Percentiles rank a stretch among this genome's conserved stretches.
phyloP scores from a whole-genome alignment of 2,797 vertebrate species.

The Argentina silus region DNA sequence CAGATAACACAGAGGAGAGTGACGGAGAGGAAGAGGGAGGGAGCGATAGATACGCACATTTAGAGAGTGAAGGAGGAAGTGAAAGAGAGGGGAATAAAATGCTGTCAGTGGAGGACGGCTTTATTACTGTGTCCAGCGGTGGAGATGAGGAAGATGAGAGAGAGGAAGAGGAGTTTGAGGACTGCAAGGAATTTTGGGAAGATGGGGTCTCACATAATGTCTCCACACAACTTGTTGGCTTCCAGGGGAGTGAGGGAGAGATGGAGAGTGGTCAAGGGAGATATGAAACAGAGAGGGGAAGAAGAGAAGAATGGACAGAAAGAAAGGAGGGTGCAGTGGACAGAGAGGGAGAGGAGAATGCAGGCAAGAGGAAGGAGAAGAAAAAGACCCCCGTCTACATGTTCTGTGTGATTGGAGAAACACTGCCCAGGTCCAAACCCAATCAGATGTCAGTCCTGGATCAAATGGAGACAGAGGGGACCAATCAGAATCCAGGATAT shows the following conservation, averaged over 20 bases:
- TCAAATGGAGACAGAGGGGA: conserved; percentile 37
- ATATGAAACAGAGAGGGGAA: conserved; percentile 21
- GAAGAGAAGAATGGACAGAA: conserved; percentile 7
- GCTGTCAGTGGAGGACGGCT: conserved; percentile 67
- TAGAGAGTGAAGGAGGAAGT: conserved; percentile 64
- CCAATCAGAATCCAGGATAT: conserved; percentile 22
- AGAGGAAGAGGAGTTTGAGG: conserved; percentile 69
- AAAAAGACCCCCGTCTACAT: conserved; percentile 55
- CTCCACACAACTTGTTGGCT: conserved; percentile 27
- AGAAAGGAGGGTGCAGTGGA: conserved; percentile 28
- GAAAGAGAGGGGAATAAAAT: conserved; percentile 58
- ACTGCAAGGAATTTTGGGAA: conserved; percentile 72
- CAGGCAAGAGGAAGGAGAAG: conserved; percentile 8
- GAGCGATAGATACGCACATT: conserved; percentile 23
- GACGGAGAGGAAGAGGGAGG: conserved; percentile 63
- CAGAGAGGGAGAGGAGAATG: background rate
- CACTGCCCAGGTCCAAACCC: conserved; percentile 45
- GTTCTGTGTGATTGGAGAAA: conserved; percentile 76
- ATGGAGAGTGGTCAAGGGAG: conserved; percentile 22
- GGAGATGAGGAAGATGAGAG: conserved; percentile 66
- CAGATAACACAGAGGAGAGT: conserved; percentile 56
- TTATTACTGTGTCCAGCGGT: conserved; percentile 71
- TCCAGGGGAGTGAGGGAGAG: conserved; percentile 25
- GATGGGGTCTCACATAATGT: conserved; percentile 19
- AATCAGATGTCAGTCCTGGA: conserved; percentile 34